These are phyloP conservation scores for Zosterops japonicus DNA, from an alignment of 2,113 vertebrate species.

Conservation along the genomic window DNA sequence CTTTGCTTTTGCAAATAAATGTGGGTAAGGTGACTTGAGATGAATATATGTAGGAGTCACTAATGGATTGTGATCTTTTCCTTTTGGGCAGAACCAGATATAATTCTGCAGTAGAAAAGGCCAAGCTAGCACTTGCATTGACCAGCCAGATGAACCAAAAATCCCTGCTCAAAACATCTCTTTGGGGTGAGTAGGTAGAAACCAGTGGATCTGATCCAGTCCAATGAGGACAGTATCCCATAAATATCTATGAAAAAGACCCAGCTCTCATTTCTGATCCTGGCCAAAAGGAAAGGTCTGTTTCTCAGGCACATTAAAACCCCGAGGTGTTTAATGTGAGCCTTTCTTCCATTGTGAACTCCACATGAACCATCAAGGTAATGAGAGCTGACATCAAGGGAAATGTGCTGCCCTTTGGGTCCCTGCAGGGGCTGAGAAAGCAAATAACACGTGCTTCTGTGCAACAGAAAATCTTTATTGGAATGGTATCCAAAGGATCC, in stretches of 20 bases:
- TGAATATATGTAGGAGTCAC: not conserved
- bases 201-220: not conserved
- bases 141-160: not conserved
- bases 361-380: not conserved
- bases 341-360: not conserved
- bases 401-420: not conserved
- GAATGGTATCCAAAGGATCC: constrained; percentile 19
- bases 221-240: not conserved
- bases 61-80: not conserved
- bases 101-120: not conserved
- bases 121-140: not conserved
- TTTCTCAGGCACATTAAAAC: not conserved
- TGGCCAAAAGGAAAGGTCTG: not conserved
- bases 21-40: not conserved
- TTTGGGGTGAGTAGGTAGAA: not conserved
- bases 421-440: not conserved
- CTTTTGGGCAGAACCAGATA: not conserved
- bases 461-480: constrained; percentile 65
- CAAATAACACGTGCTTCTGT: not conserved
- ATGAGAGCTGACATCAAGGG: not conserved
- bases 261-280: not conserved
- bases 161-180: not conserved
- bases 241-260: not conserved
- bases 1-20: not conserved
- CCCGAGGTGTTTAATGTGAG: not conserved